phyloP scores from a whole-genome alignment of 2,113 vertebrate species.

The Columbina picui region DNA sequence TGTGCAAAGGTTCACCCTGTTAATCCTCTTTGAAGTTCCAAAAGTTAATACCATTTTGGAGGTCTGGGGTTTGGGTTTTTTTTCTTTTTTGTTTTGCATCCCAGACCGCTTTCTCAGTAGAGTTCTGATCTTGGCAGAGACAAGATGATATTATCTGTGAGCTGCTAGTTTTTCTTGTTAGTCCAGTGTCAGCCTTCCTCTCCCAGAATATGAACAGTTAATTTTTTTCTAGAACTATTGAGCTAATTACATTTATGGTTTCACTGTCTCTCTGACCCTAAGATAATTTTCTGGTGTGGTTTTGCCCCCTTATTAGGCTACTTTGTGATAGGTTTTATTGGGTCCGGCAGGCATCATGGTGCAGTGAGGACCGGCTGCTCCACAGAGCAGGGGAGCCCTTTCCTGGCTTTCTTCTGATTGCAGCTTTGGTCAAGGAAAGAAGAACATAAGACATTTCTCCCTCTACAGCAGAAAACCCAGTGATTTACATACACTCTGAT shows the following conservation, averaged over 20 bases:
- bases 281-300: not conserved
- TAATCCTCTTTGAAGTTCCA: not conserved
- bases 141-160: not conserved
- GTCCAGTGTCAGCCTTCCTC: not conserved
- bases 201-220: not conserved
- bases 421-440: not conserved
- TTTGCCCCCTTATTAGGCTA: not conserved
- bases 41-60: not conserved
- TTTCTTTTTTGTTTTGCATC: not conserved
- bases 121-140: not conserved
- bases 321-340: not conserved
- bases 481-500: not conserved
- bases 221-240: not conserved
- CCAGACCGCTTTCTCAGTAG: not conserved
- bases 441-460: not conserved
- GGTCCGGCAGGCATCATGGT: not conserved
- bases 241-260: not conserved
- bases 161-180: not conserved
- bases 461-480: not conserved
- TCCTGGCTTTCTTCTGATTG: not conserved
- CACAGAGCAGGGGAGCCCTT: not conserved
- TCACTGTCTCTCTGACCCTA: not conserved
- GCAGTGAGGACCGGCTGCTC: fast-evolving
- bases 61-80: fast-evolving
- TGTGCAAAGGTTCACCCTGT: not conserved